These are phyloP conservation scores for Tinea pellionella DNA, from an alignment of 2,888 invertebrate species.

Conservation along the genomic window DNA sequence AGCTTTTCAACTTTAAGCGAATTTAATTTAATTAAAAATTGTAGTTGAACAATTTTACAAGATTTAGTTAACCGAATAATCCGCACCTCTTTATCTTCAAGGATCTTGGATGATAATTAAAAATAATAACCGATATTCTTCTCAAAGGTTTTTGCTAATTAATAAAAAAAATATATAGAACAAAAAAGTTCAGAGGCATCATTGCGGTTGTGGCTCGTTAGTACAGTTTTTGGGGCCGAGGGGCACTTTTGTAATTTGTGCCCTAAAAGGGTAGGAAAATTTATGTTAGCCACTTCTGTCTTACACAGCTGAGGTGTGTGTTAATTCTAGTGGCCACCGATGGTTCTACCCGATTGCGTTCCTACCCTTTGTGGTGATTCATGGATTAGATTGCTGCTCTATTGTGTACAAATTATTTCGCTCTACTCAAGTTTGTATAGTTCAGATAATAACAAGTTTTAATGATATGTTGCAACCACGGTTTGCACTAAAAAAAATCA, in stretches of 20 bases:
- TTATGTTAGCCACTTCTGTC: constrained; percentile 13
- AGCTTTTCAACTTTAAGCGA: not conserved
- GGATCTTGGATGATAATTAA: constrained; percentile 8
- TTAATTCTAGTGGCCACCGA: constrained; percentile 1
- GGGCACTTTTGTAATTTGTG: constrained; percentile 46
- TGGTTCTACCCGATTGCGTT: constrained; percentile 2
- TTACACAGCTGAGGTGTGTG: constrained; percentile 10
- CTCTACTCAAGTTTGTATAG: no score
- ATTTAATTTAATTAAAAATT: not conserved
- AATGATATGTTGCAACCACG: no score
- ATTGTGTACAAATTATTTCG: no score
- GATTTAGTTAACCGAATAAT: not conserved
- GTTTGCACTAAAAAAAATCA: no score
- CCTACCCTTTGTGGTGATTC: constrained; percentile 3
- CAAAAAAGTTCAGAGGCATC: constrained; percentile 10
- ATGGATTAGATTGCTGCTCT: constrained; percentile 19
- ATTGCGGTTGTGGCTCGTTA: constrained; percentile 11
- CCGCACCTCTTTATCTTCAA: not conserved
- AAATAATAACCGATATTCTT: constrained; percentile 2
- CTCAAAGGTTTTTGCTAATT: constrained; percentile 9
- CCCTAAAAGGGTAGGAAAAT: constrained; percentile 32
- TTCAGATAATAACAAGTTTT: no score
- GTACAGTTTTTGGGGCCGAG: constrained; percentile 20
- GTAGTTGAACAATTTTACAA: not conserved
- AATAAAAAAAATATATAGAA: constrained; percentile 7